These are phyloP conservation scores for Conus betulinus DNA, from an alignment of 1,140 invertebrate genomes.

Conservation along the genomic window DNA sequence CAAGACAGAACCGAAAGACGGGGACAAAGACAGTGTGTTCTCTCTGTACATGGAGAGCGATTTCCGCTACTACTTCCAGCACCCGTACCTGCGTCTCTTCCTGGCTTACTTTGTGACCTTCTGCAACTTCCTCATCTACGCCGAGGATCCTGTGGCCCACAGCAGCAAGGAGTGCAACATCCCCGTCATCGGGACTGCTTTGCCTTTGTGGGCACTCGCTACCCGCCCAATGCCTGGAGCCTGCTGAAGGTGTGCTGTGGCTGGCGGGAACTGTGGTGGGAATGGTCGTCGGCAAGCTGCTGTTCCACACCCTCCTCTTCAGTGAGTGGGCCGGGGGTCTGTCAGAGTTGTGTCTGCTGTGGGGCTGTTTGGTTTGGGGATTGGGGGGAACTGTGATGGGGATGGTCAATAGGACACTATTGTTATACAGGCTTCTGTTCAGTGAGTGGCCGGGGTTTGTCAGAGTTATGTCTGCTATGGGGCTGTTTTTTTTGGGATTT, in stretches of 20 bases:
- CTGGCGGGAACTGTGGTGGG: constrained; percentile 77
- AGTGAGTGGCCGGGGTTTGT: constrained; percentile 63
- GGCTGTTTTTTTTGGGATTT: not conserved
- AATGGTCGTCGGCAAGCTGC: constrained; percentile 77
- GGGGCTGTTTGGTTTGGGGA: constrained; percentile 54
- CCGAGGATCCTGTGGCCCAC: constrained; percentile 80
- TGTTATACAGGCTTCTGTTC: constrained; percentile 74
- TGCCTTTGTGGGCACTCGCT: constrained; percentile 78
- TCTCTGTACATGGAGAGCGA: constrained; percentile 77
- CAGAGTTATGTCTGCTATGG: not conserved
- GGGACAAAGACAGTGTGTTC: constrained; percentile 56
- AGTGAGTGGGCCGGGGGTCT: constrained; percentile 63
- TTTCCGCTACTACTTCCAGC: constrained; percentile 79
- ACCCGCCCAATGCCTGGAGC: constrained; percentile 78
- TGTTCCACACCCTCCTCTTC: constrained; percentile 74
- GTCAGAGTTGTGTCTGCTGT: too few relatives aligned
- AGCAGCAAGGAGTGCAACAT: constrained; percentile 78
- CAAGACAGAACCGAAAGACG: not conserved
- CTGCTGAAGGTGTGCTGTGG: constrained; percentile 79
- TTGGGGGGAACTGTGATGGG: too few relatives aligned
- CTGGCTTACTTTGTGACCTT: constrained; percentile 79
- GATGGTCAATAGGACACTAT: constrained; percentile 73
- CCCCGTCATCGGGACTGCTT: constrained; percentile 79
- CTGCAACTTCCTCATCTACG: constrained; percentile 80
- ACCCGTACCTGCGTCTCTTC: constrained; percentile 78